Conservation (phyloP, 2,888 invertebrate genomes). For the Drosophila diplacantha region DNA sequence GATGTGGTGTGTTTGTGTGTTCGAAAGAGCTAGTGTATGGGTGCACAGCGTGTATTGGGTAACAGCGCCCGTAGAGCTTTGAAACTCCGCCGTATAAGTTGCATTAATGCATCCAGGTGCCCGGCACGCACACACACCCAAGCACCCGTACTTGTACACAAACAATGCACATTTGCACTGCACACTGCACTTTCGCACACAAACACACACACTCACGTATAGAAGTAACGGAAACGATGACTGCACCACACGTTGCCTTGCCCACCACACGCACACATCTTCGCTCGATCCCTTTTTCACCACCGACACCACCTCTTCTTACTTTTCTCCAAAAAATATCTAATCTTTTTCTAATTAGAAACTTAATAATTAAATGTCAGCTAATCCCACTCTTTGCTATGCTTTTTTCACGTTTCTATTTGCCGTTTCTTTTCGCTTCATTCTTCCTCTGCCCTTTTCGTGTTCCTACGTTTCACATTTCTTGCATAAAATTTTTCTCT, state of each 20-base stretch:
- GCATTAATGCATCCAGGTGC: conserved; percentile 60
- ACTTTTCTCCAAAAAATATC: conserved; percentile 19
- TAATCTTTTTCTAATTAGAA: conserved; percentile 32
- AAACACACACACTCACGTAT: conserved; percentile 33
- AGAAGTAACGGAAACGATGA: conserved; percentile 59
- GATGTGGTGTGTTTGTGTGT: conserved; percentile 32
- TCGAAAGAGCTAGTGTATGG: conserved; percentile 10
- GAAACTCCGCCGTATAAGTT: conserved; percentile 45
- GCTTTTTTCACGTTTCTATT: conserved; percentile 63
- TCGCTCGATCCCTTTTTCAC: conserved; percentile 26
- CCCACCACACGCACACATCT: conserved; percentile 37
- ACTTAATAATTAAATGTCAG: conserved; percentile 29
- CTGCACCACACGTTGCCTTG: conserved; percentile 59
- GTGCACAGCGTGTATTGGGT: conserved; percentile 61
- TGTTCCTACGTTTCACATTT: conserved; percentile 73
- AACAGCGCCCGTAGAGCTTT: conserved; percentile 47
- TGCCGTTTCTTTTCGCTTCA: conserved; percentile 52
- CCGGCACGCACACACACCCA: conserved; percentile 51
- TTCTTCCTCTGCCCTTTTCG: conserved; percentile 50
- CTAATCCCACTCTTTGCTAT: conserved; percentile 57
- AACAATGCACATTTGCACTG: conserved; percentile 33
- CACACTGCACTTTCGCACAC: conserved; percentile 35
- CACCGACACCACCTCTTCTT: conserved; percentile 15
- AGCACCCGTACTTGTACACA: conserved; percentile 36
- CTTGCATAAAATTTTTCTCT: conserved; percentile 71